Evolutionary conservation across 2,797 vertebrate genomes (phyloP), one percentile per base, ranked within the genome.

Genomic region (Channa striata): DNA sequence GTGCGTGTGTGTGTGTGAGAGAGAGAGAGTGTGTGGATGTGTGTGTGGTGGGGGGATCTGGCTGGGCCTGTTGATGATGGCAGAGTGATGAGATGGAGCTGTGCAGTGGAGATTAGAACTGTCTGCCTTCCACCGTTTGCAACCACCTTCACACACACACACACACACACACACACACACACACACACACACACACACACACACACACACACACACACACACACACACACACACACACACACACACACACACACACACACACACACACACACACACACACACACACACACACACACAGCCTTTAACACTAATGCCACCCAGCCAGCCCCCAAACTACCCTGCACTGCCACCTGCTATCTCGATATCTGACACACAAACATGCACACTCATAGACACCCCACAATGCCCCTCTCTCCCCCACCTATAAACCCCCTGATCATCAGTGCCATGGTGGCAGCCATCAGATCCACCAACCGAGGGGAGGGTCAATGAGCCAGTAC

Each of bases 401-500:
- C 69, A 68, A 3, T 10, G 61, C 53, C 59, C 54, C 66, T 44
- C 39, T 49, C 34, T 36, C 80, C 67, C 87, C 87, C 83, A 72
- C 81, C 83, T 19, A 90, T 85, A 89, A 85, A 77, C 81, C 71
- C 84, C 65, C 64, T 46, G 64, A 86, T 90, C 83, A 84, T 90
- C 85, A 84, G 84, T 66, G 77, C 82, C 80, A 80, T 6, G 11
- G 71, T 69, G 74, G 83, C 43, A 5, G 19, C 43, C 43, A 44
- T 44, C 43, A 44, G n/a, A 44, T 8, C 43, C 17, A 2, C 43
- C 17, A 9, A 44, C 43, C n/a, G 11, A 19, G 43, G n/a, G 3
- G 43, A 44, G 43, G 79, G 66, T 85, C 92, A 92, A 89, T 78
- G 84, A 92, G 87, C 84, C 82, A 61, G 90, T 96, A 99, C 98